A percentile compares a stretch with the other conserved stretches of the same genome.
phyloP scores from a whole-genome alignment of 2,797 vertebrate species.

The Etheostoma nigrum region DNA sequence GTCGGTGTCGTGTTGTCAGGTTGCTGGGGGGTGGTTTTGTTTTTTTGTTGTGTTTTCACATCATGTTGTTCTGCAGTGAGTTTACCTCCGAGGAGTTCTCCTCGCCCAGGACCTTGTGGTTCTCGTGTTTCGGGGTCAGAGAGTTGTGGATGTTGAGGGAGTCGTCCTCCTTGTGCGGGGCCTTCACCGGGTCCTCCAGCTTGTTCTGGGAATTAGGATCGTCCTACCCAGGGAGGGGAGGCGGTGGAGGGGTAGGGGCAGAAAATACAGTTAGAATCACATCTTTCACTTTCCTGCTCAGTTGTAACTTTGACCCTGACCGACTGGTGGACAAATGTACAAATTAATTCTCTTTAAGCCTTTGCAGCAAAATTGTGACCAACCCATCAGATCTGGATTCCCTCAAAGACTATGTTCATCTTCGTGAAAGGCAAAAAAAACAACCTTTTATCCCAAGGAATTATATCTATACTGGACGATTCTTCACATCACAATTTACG shows the following conservation, averaged over 20 bases:
- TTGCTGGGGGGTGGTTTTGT: constrained; percentile 46
- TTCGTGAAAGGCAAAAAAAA: constrained; percentile 9
- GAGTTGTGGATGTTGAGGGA: constrained; percentile 96
- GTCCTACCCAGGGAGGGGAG: constrained; percentile 81
- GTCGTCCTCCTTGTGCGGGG: constrained; percentile 93
- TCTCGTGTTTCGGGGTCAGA: constrained; percentile 93
- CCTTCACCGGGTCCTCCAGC: constrained; percentile 95
- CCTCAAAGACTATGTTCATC: not conserved
- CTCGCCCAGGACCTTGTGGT: constrained; percentile 90
- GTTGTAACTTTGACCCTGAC: constrained; percentile 6
- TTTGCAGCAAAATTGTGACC: constrained; percentile 2
- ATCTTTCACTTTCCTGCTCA: not conserved
- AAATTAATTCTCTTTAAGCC: not conserved
- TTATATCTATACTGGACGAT: not conserved
- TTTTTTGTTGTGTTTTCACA: constrained; percentile 80
- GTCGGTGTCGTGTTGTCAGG: constrained; percentile 54
- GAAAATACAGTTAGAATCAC: constrained; percentile 72
- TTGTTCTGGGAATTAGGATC: constrained; percentile 93
- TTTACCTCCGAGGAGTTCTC: constrained; percentile 91
- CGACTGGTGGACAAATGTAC: not conserved
- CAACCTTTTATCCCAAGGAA: not conserved
- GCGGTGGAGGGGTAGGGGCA: constrained; percentile 58
- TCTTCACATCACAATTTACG: constrained; percentile 4
- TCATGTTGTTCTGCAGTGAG: constrained; percentile 98
- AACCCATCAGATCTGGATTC: constrained; percentile 8